Evolutionary conservation across 2,888 invertebrate species (phyloP).

Genomic region (Polydrusus tereticollis): DNA sequence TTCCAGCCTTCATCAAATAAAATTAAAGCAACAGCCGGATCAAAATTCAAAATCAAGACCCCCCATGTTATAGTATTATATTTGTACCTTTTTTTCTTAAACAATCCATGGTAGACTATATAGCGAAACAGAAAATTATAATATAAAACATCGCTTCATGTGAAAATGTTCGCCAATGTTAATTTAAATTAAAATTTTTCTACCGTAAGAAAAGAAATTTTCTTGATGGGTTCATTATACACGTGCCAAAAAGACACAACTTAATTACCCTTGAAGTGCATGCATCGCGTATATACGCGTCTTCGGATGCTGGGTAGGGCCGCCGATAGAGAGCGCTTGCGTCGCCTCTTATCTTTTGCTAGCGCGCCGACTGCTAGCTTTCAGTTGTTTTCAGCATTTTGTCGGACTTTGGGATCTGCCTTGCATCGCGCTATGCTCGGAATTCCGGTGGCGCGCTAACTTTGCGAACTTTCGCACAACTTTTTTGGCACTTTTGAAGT

Average conservation of each 20-base stretch:
- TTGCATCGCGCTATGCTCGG: slow-evolving; percentile 26
- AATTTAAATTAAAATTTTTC: not conserved
- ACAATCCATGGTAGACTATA: too few relatives aligned
- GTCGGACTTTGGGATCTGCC: slow-evolving; percentile 27
- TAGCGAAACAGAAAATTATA: too few relatives aligned
- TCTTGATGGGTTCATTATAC: slow-evolving; percentile 30
- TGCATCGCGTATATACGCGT: slow-evolving; percentile 24
- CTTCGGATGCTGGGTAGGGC: slow-evolving; percentile 46
- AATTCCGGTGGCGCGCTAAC: slow-evolving; percentile 30
- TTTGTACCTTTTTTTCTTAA: too few relatives aligned
- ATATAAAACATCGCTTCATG: too few relatives aligned
- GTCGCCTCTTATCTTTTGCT: slow-evolving; percentile 41
- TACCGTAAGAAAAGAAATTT: not conserved
- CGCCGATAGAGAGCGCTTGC: slow-evolving; percentile 40
- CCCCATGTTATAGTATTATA: too few relatives aligned
- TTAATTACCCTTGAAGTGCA: slow-evolving; percentile 39
- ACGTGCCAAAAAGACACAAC: slow-evolving; percentile 28
- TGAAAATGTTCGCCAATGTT: too few relatives aligned
- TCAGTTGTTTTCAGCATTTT: slow-evolving; percentile 45
- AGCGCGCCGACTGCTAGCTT: slow-evolving; percentile 42
- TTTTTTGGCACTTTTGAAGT: slow-evolving; percentile 1
- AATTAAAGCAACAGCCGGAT: too few relatives aligned
- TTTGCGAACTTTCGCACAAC: slow-evolving; percentile 39
- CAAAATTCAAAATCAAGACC: too few relatives aligned
- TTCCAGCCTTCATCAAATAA: too few relatives aligned